phyloP scores from a whole-genome alignment of 2,113 vertebrate species.

The Sceloporus undulatus region DNA sequence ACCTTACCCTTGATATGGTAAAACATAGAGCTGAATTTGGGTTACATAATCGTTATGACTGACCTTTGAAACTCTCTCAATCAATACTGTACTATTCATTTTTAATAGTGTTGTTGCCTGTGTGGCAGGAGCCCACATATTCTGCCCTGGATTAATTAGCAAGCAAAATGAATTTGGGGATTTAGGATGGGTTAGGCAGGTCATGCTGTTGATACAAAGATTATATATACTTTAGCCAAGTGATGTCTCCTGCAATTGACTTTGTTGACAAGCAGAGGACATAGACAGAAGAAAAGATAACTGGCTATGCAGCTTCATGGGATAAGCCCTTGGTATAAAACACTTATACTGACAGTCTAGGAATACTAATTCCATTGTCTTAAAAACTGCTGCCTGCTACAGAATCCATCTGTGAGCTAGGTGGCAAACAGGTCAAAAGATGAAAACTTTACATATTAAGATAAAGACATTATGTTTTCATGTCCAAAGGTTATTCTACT shows the following conservation, averaged over 20 bases:
- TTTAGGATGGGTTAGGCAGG: slow-evolving; percentile 3
- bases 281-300: not conserved
- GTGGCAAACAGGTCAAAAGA: slow-evolving; percentile 39
- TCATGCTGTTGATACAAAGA: not conserved
- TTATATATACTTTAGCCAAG: not conserved
- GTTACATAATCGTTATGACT: not conserved
- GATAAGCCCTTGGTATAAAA: not conserved
- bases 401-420: slow-evolving; percentile 2
- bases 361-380: slow-evolving; percentile 40
- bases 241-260: not conserved
- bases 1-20: not conserved
- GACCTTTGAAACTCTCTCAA: not conserved
- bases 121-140: not conserved
- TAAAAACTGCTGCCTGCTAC: slow-evolving; percentile 15
- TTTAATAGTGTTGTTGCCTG: not conserved
- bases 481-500: not conserved
- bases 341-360: not conserved
- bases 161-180: not conserved
- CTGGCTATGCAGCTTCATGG: not conserved
- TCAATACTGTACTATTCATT: not conserved
- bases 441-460: slow-evolving; percentile 42
- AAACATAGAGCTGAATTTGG: slow-evolving; percentile 1
- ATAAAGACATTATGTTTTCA: slow-evolving; percentile 49
- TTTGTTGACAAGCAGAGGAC: not conserved
- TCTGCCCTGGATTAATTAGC: not conserved